These are phyloP conservation scores for Brachynemurus nebulosus DNA, from an alignment of 2,888 invertebrate genomes.

Conservation along the genomic window DNA sequence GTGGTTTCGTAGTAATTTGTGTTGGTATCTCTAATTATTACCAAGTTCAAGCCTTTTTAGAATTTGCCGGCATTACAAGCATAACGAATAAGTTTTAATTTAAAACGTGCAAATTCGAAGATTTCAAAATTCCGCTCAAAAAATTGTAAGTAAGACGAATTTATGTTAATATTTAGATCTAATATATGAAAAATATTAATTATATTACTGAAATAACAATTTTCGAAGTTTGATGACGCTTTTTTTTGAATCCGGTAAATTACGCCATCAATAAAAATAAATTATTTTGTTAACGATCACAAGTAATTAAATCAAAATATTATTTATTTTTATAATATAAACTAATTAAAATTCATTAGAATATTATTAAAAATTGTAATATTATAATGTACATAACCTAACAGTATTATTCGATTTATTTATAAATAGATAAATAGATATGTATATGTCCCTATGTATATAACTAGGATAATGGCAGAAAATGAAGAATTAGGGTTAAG, in stretches of 20 bases:
- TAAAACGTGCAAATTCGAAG: neutral
- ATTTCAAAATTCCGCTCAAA: neutral
- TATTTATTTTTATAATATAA: too few relatives aligned
- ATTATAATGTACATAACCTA: neutral
- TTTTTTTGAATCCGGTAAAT: neutral
- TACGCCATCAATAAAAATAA: neutral
- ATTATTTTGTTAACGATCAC: too few relatives aligned
- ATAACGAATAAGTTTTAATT: neutral
- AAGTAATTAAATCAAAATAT: too few relatives aligned
- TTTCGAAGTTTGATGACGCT: neutral
- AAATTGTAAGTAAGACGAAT: neutral
- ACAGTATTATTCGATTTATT: too few relatives aligned
- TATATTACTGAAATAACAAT: neutral
- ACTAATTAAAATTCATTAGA: too few relatives aligned
- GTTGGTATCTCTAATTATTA: too few relatives aligned
- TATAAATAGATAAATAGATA: neutral
- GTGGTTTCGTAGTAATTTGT: too few relatives aligned
- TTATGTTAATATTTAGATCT: neutral
- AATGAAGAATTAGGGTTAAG: slow-evolving; percentile 37
- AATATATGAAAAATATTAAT: too few relatives aligned
- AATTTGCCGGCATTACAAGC: slow-evolving; percentile 1
- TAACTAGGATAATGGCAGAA: slow-evolving; percentile 27
- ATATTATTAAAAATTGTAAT: too few relatives aligned
- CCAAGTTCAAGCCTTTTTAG: neutral
- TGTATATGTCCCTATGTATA: too few relatives aligned